Evolutionary conservation across 2,888 invertebrate species (phyloP).

Genomic region (Caenorhabditis sinica): DNA sequence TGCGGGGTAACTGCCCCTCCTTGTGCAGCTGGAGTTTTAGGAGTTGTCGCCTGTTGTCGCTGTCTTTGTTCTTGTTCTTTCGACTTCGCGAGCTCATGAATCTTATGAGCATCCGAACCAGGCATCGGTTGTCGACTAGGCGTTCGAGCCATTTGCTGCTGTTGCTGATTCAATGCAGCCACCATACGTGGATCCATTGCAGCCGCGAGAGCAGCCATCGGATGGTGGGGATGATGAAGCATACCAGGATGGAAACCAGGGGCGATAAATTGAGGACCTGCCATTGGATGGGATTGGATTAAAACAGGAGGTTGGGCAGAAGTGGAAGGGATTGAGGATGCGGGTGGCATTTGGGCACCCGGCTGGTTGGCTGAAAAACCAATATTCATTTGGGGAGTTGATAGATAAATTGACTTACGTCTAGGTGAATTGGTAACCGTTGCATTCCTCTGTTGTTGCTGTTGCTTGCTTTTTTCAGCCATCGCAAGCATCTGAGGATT

Average conservation of each 20-base stretch:
- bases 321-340: constrained; percentile 3
- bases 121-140: constrained; percentile 52
- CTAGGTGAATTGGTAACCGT: constrained; percentile 17
- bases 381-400: no score
- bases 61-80: constrained; percentile 44
- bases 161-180: constrained; percentile 4
- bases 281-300: constrained; percentile 43
- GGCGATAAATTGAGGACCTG: constrained; percentile 34
- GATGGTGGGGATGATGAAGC: constrained; percentile 19
- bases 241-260: constrained; percentile 46
- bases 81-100: constrained; percentile 58
- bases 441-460: constrained; percentile 24
- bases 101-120: constrained; percentile 56
- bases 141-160: constrained; percentile 55
- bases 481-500: constrained; percentile 30
- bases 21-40: constrained; percentile 25
- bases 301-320: constrained; percentile 27
- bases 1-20: constrained; percentile 17
- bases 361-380: constrained; percentile 23
- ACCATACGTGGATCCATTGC: constrained; percentile 16
- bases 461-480: constrained; percentile 31
- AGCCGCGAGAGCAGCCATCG: constrained; percentile 41
- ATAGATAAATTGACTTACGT: constrained; percentile 23
- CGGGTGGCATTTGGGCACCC: neutral
- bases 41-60: constrained; percentile 27